A percentile compares a stretch with the other conserved stretches of the same genome.
Evolutionary conservation across 1,140 invertebrate genomes (phyloP).

Genomic region (Liolophura sinensis): DNA sequence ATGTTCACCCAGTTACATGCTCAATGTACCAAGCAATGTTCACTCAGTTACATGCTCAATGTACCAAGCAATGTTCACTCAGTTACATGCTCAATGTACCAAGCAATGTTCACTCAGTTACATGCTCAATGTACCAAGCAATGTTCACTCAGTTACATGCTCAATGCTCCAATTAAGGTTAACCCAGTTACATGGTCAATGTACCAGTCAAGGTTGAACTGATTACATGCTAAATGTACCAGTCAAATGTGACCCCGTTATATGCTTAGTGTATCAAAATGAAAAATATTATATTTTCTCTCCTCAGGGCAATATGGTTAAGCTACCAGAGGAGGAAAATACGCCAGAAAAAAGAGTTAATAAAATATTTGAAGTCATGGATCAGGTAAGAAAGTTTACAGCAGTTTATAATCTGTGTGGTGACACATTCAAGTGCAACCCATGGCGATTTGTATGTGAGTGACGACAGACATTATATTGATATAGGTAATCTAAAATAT

Average conservation of each 20-base stretch:
- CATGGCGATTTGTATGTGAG: not conserved
- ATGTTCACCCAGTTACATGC: not conserved
- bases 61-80: not conserved
- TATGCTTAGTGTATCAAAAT: no score
- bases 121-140: not conserved
- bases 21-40: not conserved
- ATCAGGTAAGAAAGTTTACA: slow-evolving; percentile 59
- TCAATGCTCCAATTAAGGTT: not conserved
- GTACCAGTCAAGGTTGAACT: not conserved
- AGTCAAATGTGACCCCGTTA: no score
- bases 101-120: not conserved
- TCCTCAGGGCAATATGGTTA: slow-evolving; percentile 82
- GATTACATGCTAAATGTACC: not conserved
- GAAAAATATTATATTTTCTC: slow-evolving; percentile 9
- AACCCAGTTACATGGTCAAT: not conserved
- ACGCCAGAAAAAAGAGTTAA: slow-evolving; percentile 62
- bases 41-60: not conserved
- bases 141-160: not conserved
- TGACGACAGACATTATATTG: not conserved
- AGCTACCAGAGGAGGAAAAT: slow-evolving; percentile 87
- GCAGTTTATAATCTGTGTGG: no score
- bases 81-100: not conserved
- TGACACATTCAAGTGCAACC: not conserved
- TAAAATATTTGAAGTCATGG: slow-evolving; percentile 63
- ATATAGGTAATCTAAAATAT: not conserved